These are phyloP conservation scores for Loris lydekkerianus DNA, from an alignment of 2,797 vertebrate species.

Conservation along the genomic window DNA sequence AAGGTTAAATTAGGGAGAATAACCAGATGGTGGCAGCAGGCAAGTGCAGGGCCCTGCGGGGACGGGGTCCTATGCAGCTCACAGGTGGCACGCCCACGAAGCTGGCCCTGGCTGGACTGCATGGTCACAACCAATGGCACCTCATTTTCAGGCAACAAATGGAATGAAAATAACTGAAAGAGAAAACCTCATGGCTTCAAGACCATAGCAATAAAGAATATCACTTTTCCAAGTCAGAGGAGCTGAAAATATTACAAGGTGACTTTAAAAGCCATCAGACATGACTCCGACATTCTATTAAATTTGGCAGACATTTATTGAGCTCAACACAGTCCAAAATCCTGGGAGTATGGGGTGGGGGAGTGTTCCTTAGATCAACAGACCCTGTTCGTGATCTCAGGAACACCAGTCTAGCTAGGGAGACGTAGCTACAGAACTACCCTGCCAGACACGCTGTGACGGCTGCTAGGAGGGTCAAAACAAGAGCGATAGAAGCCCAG, in stretches of 20 bases:
- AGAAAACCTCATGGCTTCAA: background rate
- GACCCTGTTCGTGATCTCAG: background rate
- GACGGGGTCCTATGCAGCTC: background rate
- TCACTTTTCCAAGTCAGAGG: background rate
- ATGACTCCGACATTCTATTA: background rate
- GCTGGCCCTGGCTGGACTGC: background rate
- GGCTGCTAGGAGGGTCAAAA: background rate
- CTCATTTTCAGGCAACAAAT: background rate
- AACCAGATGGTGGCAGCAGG: background rate
- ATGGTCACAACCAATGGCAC: background rate
- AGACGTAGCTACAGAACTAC: background rate
- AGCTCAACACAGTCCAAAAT: background rate
- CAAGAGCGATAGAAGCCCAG: fast-evolving
- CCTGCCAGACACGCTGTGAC: background rate
- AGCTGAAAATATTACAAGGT: background rate
- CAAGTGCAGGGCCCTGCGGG: background rate
- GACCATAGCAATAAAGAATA: background rate
- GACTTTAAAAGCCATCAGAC: constrained; percentile 14
- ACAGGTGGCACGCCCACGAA: background rate
- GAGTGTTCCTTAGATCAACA: background rate
- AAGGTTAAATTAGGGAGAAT: background rate
- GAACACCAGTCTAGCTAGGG: background rate
- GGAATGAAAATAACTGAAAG: background rate
- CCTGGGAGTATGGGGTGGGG: background rate
- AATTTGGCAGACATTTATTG: background rate